Conservation (phyloP, 2,113 vertebrate genomes). For the Motacilla tschutschensis region DNA sequence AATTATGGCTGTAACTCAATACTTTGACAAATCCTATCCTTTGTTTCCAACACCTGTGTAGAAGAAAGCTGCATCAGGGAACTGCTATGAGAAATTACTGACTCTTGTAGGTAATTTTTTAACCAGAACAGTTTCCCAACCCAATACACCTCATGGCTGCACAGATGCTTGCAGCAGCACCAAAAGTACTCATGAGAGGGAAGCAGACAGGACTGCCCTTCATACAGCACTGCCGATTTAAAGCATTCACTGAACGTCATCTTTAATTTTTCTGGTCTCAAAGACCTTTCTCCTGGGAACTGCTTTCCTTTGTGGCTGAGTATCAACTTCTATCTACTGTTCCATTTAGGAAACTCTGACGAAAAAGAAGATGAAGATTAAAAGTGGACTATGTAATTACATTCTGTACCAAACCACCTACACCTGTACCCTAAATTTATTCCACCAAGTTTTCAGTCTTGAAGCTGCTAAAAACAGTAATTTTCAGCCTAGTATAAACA, state of each 20-base stretch:
- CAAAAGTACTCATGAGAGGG: background rate
- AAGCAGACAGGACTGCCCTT: background rate
- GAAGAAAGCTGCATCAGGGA: background rate
- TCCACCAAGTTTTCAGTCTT: background rate
- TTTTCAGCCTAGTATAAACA: constrained; percentile 51
- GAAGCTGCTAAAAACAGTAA: constrained; percentile 30
- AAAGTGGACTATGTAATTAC: constrained; percentile 30
- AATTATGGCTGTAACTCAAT: background rate
- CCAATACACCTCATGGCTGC: background rate
- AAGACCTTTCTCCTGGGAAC: background rate
- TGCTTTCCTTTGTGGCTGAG: background rate
- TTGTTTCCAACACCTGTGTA: background rate
- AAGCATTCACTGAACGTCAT: background rate
- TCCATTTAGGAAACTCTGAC: background rate
- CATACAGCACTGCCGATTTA: background rate
- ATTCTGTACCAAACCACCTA: constrained; percentile 33
- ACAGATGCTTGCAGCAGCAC: background rate
- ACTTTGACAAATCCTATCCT: background rate
- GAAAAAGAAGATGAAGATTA: background rate
- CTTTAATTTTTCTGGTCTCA: background rate
- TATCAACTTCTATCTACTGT: background rate
- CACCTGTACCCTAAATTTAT: constrained; percentile 37
- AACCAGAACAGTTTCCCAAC: background rate
- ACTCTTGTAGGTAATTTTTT: background rate
- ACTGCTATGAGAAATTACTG: background rate